Base-by-base conservation (phyloP, 2,797 vertebrate species). In the Paguma larvata region DNA sequence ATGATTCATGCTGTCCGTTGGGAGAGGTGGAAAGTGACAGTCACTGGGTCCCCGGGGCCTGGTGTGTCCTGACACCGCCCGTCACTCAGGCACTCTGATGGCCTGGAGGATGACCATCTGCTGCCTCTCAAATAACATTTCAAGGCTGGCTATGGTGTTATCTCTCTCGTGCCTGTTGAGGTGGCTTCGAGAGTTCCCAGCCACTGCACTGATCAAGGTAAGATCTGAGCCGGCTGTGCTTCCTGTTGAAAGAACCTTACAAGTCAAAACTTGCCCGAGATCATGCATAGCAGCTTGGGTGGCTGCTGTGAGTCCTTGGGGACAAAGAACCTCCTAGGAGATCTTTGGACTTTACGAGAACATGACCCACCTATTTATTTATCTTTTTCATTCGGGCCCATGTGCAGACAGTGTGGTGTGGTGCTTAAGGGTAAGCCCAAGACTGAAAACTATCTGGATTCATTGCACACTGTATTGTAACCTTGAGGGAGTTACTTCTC, bases 191-290 rank as follows among this genome's bases (percentile, higher is more conserved):
- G 96, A 97, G 91, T 95, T 96, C 75, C 91, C 88, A 96, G 93
- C 41, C 72, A 44, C 68, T 44, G 38, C 63, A 18, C 75, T 72
- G 79, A 96, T n/a, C 83, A 90, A 93, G 46, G 48, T 96, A 15
- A 96, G 95, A 51, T 89, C 85, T 92, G 67, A 91, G 48, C n/a
- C 1, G n/a, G 59, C 32, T 63, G 72, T 56, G 68, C 67, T 96
- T 97, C 83, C 65, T 98, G 95, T 94, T 48, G 94, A 97, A 97
- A 98, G 53, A 97, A 96, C 41, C 83, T 83, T 77, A 32, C 96
- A 84, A 97, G 82, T 89, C 90, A 95, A 41, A 98, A 96, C 72
- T 98, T 97, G 95, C 94, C 95, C 97, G 91, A 75, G 88, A 84
- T 94, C 92, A 79, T 82, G 88, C 89, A 77, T 84, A 80, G 53